Evolutionary conservation across 2,888 invertebrate species (phyloP).

Genomic region (Monoplex corrugatus): DNA sequence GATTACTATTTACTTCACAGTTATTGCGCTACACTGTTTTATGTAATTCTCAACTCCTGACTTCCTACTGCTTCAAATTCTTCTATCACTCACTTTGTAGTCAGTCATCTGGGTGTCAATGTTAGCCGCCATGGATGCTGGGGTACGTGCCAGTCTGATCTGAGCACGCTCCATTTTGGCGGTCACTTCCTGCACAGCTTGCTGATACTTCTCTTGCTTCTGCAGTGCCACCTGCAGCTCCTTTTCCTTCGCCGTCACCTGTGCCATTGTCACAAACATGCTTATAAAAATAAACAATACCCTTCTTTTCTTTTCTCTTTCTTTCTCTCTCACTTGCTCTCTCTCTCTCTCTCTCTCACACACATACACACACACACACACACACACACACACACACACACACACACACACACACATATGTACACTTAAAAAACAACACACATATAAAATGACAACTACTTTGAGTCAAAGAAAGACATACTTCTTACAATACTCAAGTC

Average conservation of each 20-base stretch:
- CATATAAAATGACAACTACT: no score
- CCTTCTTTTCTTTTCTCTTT: not conserved
- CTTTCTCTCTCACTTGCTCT: no score
- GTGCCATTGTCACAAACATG: constrained; percentile 33
- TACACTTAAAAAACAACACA: no score
- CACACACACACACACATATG: not conserved
- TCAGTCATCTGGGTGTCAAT: constrained; percentile 53
- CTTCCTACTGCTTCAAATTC: not conserved
- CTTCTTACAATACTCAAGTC: no score
- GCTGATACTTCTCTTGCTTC: constrained; percentile 86
- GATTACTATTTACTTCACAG: no score
- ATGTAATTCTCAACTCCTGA: no score
- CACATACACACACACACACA: not conserved
- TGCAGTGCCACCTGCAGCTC: constrained; percentile 72
- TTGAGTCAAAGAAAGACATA: no score
- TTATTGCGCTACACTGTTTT: no score
- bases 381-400: not conserved
- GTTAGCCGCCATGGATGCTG: constrained; percentile 56
- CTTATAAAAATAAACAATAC: not conserved
- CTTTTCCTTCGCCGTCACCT: constrained; percentile 72
- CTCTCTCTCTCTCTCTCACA: no score
- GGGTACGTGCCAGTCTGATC: constrained; percentile 84
- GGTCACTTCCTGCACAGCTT: constrained; percentile 89
- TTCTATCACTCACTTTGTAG: constrained; percentile 62
- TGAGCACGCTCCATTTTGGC: constrained; percentile 93